These are phyloP conservation scores for Hypena proboscidalis DNA, from an alignment of 2,888 invertebrate genomes.

Conservation along the genomic window DNA sequence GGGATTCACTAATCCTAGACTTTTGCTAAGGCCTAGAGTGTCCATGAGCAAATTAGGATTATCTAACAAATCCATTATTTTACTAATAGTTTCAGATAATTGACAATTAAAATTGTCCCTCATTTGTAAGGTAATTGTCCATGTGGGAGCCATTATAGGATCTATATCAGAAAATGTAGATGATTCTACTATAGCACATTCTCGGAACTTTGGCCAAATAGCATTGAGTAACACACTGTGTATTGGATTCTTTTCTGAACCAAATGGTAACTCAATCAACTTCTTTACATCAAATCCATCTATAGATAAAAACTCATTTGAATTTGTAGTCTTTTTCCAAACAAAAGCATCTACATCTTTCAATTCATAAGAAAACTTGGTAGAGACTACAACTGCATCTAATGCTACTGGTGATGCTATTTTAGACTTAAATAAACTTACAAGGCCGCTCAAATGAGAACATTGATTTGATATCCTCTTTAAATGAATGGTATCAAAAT, in stretches of 20 bases:
- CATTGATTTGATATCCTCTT: conserved; percentile 92
- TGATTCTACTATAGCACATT: conserved; percentile 94
- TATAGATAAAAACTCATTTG: conserved; percentile 78
- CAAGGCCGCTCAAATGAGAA: conserved; percentile 92
- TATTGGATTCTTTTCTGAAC: conserved; percentile 92
- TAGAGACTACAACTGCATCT: conserved; percentile 89
- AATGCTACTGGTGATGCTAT: conserved; percentile 87
- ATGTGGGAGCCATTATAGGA: conserved; percentile 91
- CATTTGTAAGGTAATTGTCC: conserved; percentile 89
- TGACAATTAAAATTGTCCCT: conserved; percentile 90
- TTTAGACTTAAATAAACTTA: conserved; percentile 96
- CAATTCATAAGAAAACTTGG: conserved; percentile 90
- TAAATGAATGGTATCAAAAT: conserved; percentile 95
- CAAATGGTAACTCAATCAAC: conserved; percentile 90
- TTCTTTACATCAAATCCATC: conserved; percentile 80
- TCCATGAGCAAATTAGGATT: conserved; percentile 79
- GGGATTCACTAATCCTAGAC: conserved; percentile 84
- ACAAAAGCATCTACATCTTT: conserved; percentile 86
- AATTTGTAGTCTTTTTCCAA: conserved; percentile 85
- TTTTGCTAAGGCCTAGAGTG: conserved; percentile 75
- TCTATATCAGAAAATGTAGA: conserved; percentile 95
- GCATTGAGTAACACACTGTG: conserved; percentile 91
- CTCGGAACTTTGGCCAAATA: conserved; percentile 94
- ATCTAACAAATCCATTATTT: conserved; percentile 88
- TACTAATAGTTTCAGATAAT: conserved; percentile 90